A percentile compares a stretch with the other conserved stretches of the same genome.
Conservation (phyloP, 2,113 vertebrate species). For the Accipiter virgatus region DNA sequence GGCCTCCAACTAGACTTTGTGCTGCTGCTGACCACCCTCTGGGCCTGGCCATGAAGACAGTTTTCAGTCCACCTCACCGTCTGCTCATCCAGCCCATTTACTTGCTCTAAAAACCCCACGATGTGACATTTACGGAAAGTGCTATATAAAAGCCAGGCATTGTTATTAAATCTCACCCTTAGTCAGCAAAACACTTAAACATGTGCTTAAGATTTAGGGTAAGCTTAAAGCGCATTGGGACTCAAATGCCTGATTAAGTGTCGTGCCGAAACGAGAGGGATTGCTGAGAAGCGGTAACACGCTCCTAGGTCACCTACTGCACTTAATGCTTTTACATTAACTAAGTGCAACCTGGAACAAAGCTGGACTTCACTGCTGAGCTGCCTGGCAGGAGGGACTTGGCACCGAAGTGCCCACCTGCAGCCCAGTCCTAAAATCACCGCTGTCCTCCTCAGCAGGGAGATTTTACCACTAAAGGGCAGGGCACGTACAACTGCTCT, state of each 20-base stretch:
- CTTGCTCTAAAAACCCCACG: not conserved
- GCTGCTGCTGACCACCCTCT: not conserved
- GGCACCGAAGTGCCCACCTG: not conserved
- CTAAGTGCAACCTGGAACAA: not conserved
- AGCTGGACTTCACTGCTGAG: not conserved
- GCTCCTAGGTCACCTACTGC: not conserved
- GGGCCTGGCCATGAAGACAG: too few relatives aligned
- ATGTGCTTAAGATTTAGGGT: not conserved
- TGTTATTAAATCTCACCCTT: not conserved
- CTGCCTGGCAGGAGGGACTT: not conserved
- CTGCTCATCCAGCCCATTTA: not conserved
- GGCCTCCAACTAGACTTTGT: not conserved
- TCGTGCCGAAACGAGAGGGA: not conserved
- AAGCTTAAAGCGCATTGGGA: not conserved
- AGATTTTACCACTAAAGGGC: not conserved
- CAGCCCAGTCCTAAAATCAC: not conserved
- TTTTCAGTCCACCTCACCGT: not conserved
- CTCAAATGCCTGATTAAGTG: not conserved
- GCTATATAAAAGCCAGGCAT: not conserved
- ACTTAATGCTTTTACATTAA: not conserved
- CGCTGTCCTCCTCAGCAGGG: too few relatives aligned
- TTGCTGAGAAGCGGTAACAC: not conserved
- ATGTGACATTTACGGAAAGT: not conserved
- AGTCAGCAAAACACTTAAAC: not conserved
- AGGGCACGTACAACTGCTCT: not conserved